Evolutionary conservation across 2,888 invertebrate genomes (phyloP), one percentile per base, ranked within the genome.

Genomic region (Eupithecia pulchellata): DNA sequence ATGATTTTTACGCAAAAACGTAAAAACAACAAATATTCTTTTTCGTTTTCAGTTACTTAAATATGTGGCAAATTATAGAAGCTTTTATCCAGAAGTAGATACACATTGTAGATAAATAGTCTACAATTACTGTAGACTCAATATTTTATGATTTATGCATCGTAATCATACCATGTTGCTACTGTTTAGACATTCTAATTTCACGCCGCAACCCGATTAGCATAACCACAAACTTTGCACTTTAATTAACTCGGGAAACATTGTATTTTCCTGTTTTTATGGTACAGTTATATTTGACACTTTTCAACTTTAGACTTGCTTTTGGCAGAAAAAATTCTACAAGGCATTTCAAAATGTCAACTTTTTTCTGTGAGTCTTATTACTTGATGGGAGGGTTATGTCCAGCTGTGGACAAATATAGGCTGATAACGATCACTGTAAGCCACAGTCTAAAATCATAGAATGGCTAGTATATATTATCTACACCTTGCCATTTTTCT

Each of bases 211-310:
- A 32, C 32, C 34, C 4, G 61, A 72, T 72, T 75, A 74, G 73
- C 73, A 73, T 76, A 64, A 39, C 47, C 61, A 60, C 69, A 74
- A 69, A 74, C 67, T 52, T 68, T 34, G 30, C 17, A 60, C 60
- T 61, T 64, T 52, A 67, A 63, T 25, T 55, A 61, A 57, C 47
- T 60, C 8, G 55, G 30, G 13, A 66, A 14, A 11, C 29, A 42
- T 34, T 47, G n/a, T 55, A 8, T 61, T 61, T 61, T 25, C 14
- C 34, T 36, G 34, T 57, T 14, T 61, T 61, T 36, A 61, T 61
- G 34, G 34, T 11, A 61, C 61, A 32, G 61, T 61, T 32, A 34
- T 25, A 32, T 32, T 13, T 34, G 2, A 13, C 5, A 34, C n/a
- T 25, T 61, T 32, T 61, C n/a, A 25, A 32, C 57, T 57, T 11